Percentiles rank a stretch among this genome's conserved stretches.
Conservation (phyloP, 2,797 vertebrate species). For the Sparidentex hasta region DNA sequence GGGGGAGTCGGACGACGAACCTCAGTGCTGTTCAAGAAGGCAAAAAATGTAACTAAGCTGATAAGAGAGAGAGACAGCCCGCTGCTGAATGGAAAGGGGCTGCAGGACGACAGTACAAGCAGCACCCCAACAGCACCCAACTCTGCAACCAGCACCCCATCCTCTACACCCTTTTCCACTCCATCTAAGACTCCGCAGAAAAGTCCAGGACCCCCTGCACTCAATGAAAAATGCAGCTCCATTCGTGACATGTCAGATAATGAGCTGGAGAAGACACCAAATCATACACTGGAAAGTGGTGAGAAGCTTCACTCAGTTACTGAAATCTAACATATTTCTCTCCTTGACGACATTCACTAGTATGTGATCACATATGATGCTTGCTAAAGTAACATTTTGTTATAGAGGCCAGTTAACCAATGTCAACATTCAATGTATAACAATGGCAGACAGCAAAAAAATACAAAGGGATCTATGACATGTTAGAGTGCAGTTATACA, state of each 20-base stretch:
- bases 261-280: constrained; percentile 85
- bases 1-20: constrained; percentile 91
- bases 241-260: constrained; percentile 81
- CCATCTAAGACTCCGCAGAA: constrained; percentile 77
- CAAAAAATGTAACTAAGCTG: constrained; percentile 92
- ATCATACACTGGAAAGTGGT: constrained; percentile 88
- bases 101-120: constrained; percentile 67
- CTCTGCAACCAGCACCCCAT: constrained; percentile 69
- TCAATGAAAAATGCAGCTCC: constrained; percentile 77
- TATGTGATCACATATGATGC: neutral
- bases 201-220: constrained; percentile 75
- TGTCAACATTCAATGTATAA: constrained; percentile 1
- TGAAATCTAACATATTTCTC: neutral
- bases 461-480: neutral
- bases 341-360: neutral
- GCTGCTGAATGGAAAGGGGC: constrained; percentile 84
- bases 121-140: constrained; percentile 39
- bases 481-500: neutral
- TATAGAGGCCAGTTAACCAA: neutral
- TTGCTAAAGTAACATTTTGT: neutral
- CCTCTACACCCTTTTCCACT: constrained; percentile 74
- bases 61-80: constrained; percentile 87
- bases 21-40: constrained; percentile 94
- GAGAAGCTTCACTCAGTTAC: constrained; percentile 37
- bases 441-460: neutral